Conservation (phyloP, 2,113 vertebrate species). For the Mus musculus region DNA sequence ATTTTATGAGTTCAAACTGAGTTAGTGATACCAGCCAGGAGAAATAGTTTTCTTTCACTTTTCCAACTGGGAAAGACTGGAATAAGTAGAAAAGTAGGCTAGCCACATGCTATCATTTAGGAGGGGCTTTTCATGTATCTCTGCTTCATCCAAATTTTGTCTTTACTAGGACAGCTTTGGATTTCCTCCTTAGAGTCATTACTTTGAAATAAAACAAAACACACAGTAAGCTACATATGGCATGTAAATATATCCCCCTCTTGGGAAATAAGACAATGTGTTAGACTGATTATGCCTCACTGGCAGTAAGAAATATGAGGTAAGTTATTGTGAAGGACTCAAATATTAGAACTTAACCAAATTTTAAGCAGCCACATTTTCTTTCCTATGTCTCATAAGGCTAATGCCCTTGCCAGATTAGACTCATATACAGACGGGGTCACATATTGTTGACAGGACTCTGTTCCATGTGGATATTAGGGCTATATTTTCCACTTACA, state of each 20-base stretch:
- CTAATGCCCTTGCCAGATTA: background rate
- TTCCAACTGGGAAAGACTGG: conserved; percentile 51
- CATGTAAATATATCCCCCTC: conserved; percentile 31
- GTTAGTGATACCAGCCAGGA: conserved; percentile 48
- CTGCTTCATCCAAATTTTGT: background rate
- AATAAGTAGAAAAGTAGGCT: conserved; percentile 52
- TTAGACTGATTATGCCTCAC: conserved; percentile 36
- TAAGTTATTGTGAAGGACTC: conserved; percentile 32
- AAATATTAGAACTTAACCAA: conserved; percentile 37
- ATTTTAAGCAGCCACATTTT: background rate
- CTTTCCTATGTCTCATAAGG: background rate
- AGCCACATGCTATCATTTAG: conserved; percentile 46
- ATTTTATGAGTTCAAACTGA: conserved; percentile 80
- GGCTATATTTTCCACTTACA: background rate
- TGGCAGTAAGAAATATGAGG: background rate
- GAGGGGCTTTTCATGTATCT: conserved; percentile 26
- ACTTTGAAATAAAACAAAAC: conserved; percentile 55
- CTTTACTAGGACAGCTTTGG: conserved; percentile 31
- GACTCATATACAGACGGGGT: background rate
- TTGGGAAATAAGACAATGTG: conserved; percentile 50
- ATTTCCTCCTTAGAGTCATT: conserved; percentile 42
- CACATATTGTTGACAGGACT: background rate
- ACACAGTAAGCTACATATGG: conserved; percentile 50
- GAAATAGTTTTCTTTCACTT: conserved; percentile 59
- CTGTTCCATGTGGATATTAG: background rate